phyloP scores from a whole-genome alignment of 2,797 vertebrate species.

The Semotilus atromaculatus region DNA sequence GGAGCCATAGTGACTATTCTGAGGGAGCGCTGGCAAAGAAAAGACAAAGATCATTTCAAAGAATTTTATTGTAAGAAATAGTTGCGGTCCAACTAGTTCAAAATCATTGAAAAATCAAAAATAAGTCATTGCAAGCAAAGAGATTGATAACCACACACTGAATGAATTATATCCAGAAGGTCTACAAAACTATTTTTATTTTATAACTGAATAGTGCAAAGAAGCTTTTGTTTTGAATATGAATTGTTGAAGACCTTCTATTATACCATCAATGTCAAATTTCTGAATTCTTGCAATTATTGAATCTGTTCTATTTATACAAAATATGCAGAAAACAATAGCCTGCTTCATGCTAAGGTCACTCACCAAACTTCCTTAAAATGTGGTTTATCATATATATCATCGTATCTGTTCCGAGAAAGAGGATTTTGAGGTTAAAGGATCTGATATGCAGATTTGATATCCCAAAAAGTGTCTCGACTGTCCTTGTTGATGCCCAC shows the following conservation, averaged over 20 bases:
- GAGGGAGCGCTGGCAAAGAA: background rate
- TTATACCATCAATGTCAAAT: background rate
- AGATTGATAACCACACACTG: too few relatives aligned
- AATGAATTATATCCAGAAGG: background rate
- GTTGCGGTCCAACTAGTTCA: background rate
- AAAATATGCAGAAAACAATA: background rate
- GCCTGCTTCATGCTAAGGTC: too few relatives aligned
- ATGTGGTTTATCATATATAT: fast-evolving
- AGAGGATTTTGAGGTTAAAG: background rate
- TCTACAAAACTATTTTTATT: background rate
- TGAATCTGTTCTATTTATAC: background rate
- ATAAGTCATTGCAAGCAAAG: background rate
- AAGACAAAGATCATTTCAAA: background rate
- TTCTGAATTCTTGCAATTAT: too few relatives aligned
- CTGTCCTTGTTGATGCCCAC: background rate
- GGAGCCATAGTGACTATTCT: too few relatives aligned
- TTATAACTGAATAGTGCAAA: background rate
- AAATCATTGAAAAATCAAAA: background rate
- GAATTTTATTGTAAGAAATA: too few relatives aligned
- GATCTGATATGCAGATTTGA: background rate
- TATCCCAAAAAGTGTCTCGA: too few relatives aligned
- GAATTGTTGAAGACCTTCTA: background rate
- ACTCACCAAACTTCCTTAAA: too few relatives aligned
- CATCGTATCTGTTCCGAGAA: too few relatives aligned
- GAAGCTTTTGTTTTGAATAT: background rate